A percentile compares a stretch with the other conserved stretches of the same genome.
These are phyloP conservation scores for Clarias fuscus DNA, from an alignment of 2,797 vertebrate species.

Conservation along the genomic window DNA sequence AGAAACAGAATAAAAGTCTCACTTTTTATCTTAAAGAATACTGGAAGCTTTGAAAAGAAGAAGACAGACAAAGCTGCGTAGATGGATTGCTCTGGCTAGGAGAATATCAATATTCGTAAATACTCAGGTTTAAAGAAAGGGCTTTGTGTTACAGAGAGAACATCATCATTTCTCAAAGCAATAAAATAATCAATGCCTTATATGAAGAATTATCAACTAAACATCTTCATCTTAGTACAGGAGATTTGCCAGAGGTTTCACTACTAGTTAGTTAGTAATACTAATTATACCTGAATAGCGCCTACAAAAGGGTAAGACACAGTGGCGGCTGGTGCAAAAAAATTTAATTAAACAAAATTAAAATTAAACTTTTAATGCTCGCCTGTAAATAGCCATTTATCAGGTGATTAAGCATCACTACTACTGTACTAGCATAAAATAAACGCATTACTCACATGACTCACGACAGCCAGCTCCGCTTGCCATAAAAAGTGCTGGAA, in stretches of 20 bases:
- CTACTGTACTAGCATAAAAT: too few species aligned
- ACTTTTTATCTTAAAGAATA: constrained; percentile 66
- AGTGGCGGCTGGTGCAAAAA: too few species aligned
- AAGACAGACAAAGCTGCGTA: constrained; percentile 21
- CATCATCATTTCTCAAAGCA: not conserved
- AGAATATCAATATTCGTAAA: constrained; percentile 8
- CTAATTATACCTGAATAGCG: too few species aligned
- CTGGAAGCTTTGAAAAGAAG: constrained; percentile 30
- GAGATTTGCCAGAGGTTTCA: not conserved
- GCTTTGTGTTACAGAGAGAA: not conserved
- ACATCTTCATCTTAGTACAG: not conserved
- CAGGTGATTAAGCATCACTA: too few species aligned
- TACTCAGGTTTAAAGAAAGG: not conserved
- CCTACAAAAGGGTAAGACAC: not conserved
- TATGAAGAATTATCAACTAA: not conserved
- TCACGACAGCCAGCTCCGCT: too few species aligned
- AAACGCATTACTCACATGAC: too few species aligned
- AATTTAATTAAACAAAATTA: too few species aligned
- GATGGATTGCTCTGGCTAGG: constrained; percentile 28
- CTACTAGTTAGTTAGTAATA: too few species aligned
- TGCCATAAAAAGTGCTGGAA: too few species aligned
- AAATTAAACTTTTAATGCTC: too few species aligned
- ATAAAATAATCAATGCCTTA: not conserved
- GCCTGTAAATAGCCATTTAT: too few species aligned
- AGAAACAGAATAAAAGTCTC: constrained; percentile 72